phyloP scores from a whole-genome alignment of 1,140 invertebrate species.

The Camponotus vicinus region DNA sequence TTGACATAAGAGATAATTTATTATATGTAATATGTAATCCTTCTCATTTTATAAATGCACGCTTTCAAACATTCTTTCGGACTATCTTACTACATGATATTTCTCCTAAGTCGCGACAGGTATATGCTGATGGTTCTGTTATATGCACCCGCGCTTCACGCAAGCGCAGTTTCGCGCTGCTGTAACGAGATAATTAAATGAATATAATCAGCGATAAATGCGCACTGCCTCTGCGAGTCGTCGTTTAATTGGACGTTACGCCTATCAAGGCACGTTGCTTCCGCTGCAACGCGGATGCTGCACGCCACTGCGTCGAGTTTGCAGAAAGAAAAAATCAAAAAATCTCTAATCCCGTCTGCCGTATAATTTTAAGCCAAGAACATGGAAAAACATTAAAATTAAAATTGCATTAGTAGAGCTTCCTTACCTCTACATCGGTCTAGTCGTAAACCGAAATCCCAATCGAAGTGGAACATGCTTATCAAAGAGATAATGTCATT shows the following conservation, averaged over 20 bases:
- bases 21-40: not conserved
- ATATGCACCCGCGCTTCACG: slow-evolving; percentile 38
- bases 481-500: not conserved
- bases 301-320: slow-evolving; percentile 54
- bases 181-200: slow-evolving; percentile 78
- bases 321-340: slow-evolving; percentile 44
- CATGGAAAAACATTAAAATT: not conserved
- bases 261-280: slow-evolving; percentile 55
- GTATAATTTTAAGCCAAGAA: not conserved
- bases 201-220: slow-evolving; percentile 66
- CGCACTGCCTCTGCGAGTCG: slow-evolving; percentile 35
- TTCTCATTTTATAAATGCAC: not conserved
- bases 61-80: not conserved
- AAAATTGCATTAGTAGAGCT: not conserved
- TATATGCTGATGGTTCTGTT: slow-evolving; percentile 26
- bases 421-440: slow-evolving; percentile 53
- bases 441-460: slow-evolving; percentile 51
- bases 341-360: not conserved
- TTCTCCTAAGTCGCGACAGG: not conserved
- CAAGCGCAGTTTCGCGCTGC: slow-evolving; percentile 57
- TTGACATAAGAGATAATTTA: not conserved
- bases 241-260: slow-evolving; percentile 73
- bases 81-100: not conserved
- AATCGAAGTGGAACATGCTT: slow-evolving; percentile 64
- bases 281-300: slow-evolving; percentile 9